Evolutionary conservation across 2,797 vertebrate species (phyloP).

Genomic region (Simalia tracyae): DNA sequence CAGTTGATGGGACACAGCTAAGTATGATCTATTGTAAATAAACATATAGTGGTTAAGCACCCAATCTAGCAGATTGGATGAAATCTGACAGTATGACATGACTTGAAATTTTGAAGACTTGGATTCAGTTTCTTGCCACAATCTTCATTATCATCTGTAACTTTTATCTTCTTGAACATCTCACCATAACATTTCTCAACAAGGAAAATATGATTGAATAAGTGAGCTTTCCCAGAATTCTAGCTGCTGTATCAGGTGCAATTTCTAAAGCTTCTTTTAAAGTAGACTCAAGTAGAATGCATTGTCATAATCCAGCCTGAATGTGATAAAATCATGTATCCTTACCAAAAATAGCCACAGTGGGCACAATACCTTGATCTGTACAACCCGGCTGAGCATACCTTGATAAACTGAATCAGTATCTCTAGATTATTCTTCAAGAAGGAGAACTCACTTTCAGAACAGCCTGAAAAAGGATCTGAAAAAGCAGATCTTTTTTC

Average conservation of each 20-base stretch:
- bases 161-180: not conserved
- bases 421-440: not conserved
- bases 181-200: not conserved
- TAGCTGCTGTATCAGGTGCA: not conserved
- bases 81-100: not conserved
- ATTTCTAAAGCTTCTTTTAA: not conserved
- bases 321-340: not conserved
- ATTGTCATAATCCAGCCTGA: not conserved
- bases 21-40: not conserved
- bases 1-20: not conserved
- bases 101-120: not conserved
- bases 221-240: not conserved
- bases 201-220: not conserved
- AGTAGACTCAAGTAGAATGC: not conserved
- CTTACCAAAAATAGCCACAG: not conserved
- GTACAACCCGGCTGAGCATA: not conserved
- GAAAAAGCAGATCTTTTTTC: not conserved
- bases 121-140: not conserved
- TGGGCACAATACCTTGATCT: not conserved
- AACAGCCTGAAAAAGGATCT: not conserved
- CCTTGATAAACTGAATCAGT: not conserved
- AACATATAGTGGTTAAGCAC: not conserved
- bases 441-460: not conserved
- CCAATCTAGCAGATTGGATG: not conserved
- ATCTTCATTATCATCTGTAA: not conserved